Evolutionary conservation across 2,888 invertebrate species (phyloP).

Genomic region (Slavum lentiscoides): DNA sequence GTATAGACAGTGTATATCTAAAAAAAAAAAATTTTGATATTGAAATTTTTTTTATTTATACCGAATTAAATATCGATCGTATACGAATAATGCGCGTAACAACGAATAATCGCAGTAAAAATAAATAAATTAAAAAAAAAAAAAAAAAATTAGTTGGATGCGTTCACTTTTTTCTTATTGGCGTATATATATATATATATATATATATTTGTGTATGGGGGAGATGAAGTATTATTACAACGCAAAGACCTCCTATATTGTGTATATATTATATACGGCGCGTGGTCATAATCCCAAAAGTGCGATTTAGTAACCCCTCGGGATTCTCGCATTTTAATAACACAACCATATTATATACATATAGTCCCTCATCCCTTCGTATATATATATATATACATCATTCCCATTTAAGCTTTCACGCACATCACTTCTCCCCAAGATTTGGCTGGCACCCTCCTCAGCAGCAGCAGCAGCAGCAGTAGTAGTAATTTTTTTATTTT

Average conservation of each 20-base stretch:
- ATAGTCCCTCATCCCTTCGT: background rate
- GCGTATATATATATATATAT: too few species aligned
- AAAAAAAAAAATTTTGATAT: too few species aligned
- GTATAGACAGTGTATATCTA: too few species aligned
- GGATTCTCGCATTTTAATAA: conserved; percentile 45
- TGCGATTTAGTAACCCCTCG: conserved; percentile 43
- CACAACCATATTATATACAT: conserved; percentile 4
- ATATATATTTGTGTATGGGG: background rate
- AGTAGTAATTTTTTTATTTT: too few species aligned
- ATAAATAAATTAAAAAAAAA: conserved; percentile 2
- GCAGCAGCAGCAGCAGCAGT: background rate
- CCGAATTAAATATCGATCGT: too few species aligned
- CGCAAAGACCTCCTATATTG: conserved; percentile 3
- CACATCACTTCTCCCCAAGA: conserved; percentile 41
- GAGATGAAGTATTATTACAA: conserved; percentile 29
- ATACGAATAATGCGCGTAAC: too few species aligned
- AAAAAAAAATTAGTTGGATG: conserved; percentile 27
- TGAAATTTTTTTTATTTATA: too few species aligned
- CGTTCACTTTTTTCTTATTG: conserved; percentile 11
- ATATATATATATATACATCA: background rate
- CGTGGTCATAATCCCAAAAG: conserved; percentile 31
- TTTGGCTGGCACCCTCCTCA: conserved; percentile 43
- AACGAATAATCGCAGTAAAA: background rate
- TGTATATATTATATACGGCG: too few species aligned
- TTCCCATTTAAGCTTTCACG: conserved; percentile 37